A percentile compares a stretch with the other conserved stretches of the same genome.
phyloP scores from a whole-genome alignment of 2,113 vertebrate genomes.

The Meleagris gallopavo region DNA sequence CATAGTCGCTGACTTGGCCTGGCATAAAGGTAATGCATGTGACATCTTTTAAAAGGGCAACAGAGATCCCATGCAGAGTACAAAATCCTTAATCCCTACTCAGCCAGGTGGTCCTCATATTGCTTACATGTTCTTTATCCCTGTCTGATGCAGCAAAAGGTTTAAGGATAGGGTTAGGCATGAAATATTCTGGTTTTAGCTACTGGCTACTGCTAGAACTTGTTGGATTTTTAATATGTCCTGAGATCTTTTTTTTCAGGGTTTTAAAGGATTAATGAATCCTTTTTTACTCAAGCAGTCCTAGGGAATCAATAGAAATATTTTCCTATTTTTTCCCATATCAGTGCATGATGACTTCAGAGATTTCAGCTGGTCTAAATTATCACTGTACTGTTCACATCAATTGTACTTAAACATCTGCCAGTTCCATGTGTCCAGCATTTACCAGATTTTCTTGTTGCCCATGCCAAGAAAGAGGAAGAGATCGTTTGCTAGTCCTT shows the following conservation, averaged over 20 bases:
- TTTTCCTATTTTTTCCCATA: neutral
- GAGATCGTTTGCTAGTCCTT: neutral
- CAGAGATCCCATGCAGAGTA: neutral
- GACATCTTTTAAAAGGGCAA: neutral
- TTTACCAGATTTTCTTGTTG: neutral
- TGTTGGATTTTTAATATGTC: neutral
- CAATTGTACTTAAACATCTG: neutral
- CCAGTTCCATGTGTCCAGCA: neutral
- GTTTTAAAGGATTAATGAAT: neutral
- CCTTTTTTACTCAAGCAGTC: neutral
- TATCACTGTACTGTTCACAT: neutral
- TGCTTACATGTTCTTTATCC: neutral
- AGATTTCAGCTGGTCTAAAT: neutral
- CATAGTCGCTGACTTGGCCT: neutral
- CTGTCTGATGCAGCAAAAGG: neutral
- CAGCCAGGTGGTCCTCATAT: neutral
- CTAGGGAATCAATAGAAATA: neutral
- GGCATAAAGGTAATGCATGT: neutral
- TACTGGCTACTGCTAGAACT: neutral
- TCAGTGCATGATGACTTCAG: neutral
- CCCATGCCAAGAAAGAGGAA: neutral
- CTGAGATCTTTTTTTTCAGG: neutral
- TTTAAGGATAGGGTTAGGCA: neutral
- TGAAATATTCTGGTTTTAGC: neutral
- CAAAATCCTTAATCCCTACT: neutral